Base-by-base conservation (phyloP, 2,113 vertebrate species). In the Tragulus kanchil region DNA sequence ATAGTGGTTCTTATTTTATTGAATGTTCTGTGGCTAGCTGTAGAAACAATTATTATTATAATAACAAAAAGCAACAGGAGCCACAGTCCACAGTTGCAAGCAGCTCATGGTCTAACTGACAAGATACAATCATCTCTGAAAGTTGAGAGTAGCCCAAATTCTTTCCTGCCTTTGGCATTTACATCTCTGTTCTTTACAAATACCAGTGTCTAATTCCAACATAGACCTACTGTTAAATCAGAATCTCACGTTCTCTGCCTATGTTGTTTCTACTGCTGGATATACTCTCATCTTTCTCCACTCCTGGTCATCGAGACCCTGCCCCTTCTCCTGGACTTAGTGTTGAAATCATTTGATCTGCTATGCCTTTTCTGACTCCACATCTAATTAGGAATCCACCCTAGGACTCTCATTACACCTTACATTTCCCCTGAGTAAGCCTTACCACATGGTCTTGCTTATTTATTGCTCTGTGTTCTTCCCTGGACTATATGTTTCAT, bases 141-240 rank as follows among this genome's bases (percentile, higher is more conserved):
- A 78, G 65, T 26, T 11, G 15, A 26, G 59, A 73, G 28, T 59
- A 58, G 11, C 21, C 77, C 85, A 8, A 15, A 69, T 61, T 78
- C 17, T 52, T 83, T 58, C 52, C 31, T 85, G 42, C 23, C 28
- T 73, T 83, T 56, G 58, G 28, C 3, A 65, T 58, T 87, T 77
- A 65, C 62, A 78, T 85, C 19, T 62, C 28, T 95, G 31, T 9
- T 52, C 83, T 90, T 90, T 90, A 42, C 67, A 92, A 67, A 61
- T 65, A 52, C 45, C 23, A 48, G 42, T 48, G 28, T 50, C 54
- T 19, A 84, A 8, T 78, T 50, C 42, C n/a, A 45, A 13, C 75
- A 69, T 0, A 90, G 42, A 62, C n/a, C 58, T 82, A 17, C 79
- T 78, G 42, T 79, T 78, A 54, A 54, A 61, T 50, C 31, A 91